Conservation (phyloP, 2,797 vertebrate species). For the Octomys mimax region DNA sequence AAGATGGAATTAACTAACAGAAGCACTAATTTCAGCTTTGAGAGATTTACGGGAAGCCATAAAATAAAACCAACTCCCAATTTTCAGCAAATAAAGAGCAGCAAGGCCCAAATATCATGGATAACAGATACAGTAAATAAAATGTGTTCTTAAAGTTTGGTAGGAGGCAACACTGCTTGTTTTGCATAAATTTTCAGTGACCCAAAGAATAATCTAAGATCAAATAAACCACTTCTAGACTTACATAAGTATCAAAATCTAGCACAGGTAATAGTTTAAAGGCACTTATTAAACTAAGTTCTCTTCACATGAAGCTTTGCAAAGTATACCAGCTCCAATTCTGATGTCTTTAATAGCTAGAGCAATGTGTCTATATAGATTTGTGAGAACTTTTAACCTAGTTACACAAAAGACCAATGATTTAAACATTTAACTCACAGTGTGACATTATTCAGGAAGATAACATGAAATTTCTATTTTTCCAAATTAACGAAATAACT, state of each 20-base stretch:
- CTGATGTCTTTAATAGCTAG: conserved; percentile 12
- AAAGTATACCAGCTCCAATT: conserved; percentile 32
- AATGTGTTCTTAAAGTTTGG: not conserved
- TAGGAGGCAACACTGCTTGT: not conserved
- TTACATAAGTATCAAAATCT: not conserved
- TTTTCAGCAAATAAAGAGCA: not conserved
- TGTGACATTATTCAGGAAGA: conserved; percentile 23
- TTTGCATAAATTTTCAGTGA: not conserved
- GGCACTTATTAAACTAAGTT: not conserved
- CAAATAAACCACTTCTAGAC: conserved; percentile 20
- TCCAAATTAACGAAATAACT: conserved; percentile 22
- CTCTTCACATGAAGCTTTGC: conserved; percentile 29
- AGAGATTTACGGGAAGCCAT: not conserved
- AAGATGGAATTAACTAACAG: conserved; percentile 53
- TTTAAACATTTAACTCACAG: conserved; percentile 47
- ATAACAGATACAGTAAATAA: not conserved
- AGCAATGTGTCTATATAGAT: conserved; percentile 11
- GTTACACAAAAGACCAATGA: not conserved
- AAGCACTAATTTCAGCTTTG: not conserved
- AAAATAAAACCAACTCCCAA: conserved; percentile 7
- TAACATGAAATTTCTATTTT: not conserved
- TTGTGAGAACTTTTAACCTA: conserved; percentile 12
- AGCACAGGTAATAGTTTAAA: conserved; percentile 13
- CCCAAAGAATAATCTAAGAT: conserved; percentile 29
- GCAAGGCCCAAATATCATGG: not conserved